Evolutionary conservation across 2,888 invertebrate species (phyloP).

Genomic region (Agonopterix heracliana): DNA sequence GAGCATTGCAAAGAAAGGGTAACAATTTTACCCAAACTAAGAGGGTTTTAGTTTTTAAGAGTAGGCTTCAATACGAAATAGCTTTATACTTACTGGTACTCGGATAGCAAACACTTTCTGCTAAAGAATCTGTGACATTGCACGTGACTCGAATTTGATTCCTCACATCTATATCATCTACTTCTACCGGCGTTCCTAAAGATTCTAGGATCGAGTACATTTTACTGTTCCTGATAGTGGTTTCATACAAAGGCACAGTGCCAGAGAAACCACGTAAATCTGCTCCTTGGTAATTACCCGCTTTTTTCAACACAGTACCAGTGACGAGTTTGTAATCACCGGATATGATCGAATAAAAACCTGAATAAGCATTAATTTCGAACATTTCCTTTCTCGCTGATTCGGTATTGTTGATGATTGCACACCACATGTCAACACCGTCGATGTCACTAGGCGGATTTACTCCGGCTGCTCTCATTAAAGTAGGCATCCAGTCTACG

Average conservation of each 20-base stretch:
- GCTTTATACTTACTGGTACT: conserved; percentile 31
- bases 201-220: conserved; percentile 33
- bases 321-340: conserved; percentile 52
- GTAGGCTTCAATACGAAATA: too few species aligned
- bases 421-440: conserved; percentile 54
- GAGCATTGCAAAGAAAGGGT: too few species aligned
- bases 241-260: conserved; percentile 33
- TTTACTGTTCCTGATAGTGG: conserved; percentile 34
- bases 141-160: conserved; percentile 38
- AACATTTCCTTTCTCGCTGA: conserved; percentile 42
- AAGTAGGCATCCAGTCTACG: conserved; percentile 89
- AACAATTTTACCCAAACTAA: too few species aligned
- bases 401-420: conserved; percentile 33
- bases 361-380: conserved; percentile 53
- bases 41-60: too few species aligned
- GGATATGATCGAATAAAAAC: conserved; percentile 39
- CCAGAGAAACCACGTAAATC: conserved; percentile 43
- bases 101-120: conserved; percentile 35
- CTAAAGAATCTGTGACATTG: conserved; percentile 1
- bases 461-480: conserved; percentile 55
- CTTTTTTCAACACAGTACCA: conserved; percentile 29
- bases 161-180: conserved; percentile 26
- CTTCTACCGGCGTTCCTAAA: conserved; percentile 28
- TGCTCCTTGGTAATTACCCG: conserved; percentile 42
- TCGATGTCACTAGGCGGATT: conserved; percentile 40